These are phyloP conservation scores for Calidris pugnax DNA, from an alignment of 2,113 vertebrate genomes.

Conservation along the genomic window DNA sequence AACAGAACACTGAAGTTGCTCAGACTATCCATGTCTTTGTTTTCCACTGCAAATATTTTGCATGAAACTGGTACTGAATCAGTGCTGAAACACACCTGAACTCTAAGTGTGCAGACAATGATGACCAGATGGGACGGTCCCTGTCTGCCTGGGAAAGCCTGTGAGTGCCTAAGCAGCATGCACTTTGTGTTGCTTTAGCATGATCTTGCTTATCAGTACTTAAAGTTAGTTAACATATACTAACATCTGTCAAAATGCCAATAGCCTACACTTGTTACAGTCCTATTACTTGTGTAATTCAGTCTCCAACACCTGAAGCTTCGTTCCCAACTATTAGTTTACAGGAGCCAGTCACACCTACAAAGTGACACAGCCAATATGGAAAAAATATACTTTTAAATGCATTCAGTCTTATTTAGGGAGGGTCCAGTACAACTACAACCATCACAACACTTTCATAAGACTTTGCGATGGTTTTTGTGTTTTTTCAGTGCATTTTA, in stretches of 20 bases:
- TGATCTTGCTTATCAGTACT: not conserved
- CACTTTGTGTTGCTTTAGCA: not conserved
- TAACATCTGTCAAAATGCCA: not conserved
- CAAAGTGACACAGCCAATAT: not conserved
- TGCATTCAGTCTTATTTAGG: not conserved
- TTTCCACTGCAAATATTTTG: not conserved
- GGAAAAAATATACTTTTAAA: not conserved
- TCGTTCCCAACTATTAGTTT: not conserved
- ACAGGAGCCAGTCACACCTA: not conserved
- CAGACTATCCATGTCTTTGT: not conserved
- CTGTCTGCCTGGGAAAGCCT: not conserved
- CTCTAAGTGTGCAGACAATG: not conserved
- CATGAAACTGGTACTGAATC: not conserved
- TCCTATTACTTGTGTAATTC: not conserved
- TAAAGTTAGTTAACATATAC: not conserved
- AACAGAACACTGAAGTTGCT: not conserved
- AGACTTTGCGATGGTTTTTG: not conserved
- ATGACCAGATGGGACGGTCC: not conserved
- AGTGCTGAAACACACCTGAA: not conserved
- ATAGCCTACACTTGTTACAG: not conserved
- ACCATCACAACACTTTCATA: not conserved
- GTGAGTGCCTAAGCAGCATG: not conserved
- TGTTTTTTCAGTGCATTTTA: not conserved
- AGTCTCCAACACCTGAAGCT: not conserved
- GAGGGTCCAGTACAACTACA: not conserved